Evolutionary conservation across 2,888 invertebrate genomes (phyloP).

Genomic region (Quadriops clusia): DNA sequence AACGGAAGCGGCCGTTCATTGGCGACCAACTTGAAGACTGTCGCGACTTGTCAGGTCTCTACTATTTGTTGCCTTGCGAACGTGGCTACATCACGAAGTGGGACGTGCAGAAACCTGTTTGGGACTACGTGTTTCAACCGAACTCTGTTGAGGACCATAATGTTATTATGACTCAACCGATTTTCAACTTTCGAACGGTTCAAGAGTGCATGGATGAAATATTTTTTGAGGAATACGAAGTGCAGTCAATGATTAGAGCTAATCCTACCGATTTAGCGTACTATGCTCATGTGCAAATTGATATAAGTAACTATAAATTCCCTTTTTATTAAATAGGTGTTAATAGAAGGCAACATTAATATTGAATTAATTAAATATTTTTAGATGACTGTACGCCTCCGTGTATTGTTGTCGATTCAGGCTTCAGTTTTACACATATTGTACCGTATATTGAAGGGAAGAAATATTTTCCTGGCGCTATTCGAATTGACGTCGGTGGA

Average conservation of each 20-base stretch:
- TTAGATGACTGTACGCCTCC: conserved; percentile 20
- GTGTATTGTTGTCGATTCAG: conserved; percentile 75
- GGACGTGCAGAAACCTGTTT: conserved; percentile 90
- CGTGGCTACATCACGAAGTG: conserved; percentile 92
- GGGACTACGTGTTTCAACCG: conserved; percentile 90
- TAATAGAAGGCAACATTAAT: neutral
- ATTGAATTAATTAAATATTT: conserved; percentile 4
- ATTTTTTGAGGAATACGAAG: conserved; percentile 95
- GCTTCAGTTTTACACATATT: conserved; percentile 92
- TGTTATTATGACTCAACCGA: conserved; percentile 84
- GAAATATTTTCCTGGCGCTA: conserved; percentile 51
- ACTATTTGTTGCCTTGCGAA: conserved; percentile 87
- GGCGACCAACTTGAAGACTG: conserved; percentile 94
- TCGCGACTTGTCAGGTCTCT: conserved; percentile 88
- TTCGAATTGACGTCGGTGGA: conserved; percentile 89
- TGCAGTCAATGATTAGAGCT: conserved; percentile 65
- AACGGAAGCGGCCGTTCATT: conserved; percentile 84
- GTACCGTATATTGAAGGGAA: conserved; percentile 72
- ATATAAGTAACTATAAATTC: conserved; percentile 14
- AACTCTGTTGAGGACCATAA: conserved; percentile 67
- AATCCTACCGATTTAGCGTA: conserved; percentile 64
- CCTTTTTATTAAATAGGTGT: neutral
- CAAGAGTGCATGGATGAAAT: conserved; percentile 93
- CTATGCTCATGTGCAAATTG: conserved; percentile 8
- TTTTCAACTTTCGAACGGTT: conserved; percentile 83